Percentiles rank a stretch among this genome's conserved stretches.
Evolutionary conservation across 2,888 invertebrate species (phyloP).

Genomic region (Acronicta alni): DNA sequence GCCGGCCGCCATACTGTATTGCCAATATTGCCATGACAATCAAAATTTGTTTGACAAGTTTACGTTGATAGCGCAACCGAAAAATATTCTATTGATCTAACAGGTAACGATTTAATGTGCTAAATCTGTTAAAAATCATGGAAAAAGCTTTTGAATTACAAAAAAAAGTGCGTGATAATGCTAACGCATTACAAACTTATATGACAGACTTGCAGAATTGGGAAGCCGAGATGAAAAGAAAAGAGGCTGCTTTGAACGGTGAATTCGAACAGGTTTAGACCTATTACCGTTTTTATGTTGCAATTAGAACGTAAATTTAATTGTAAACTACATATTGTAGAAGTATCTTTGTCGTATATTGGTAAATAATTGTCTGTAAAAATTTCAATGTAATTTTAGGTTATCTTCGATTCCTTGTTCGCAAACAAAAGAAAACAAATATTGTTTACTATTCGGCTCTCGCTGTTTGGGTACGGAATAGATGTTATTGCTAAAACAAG

Average conservation of each 20-base stretch:
- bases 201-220: constrained; percentile 92
- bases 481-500: constrained; percentile 2
- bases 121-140: constrained; percentile 73
- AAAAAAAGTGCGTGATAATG: constrained; percentile 92
- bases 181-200: constrained; percentile 91
- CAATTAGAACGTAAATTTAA: constrained; percentile 35
- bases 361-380: constrained; percentile 1
- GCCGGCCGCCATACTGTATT: constrained; percentile 29
- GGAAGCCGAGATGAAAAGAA: constrained; percentile 93
- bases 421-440: constrained; percentile 6
- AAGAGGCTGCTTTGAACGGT: constrained; percentile 90
- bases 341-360: constrained; percentile 16
- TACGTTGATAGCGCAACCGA: constrained; percentile 56
- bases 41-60: constrained; percentile 58
- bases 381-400: constrained; percentile 37
- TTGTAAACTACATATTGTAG: constrained; percentile 28
- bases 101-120: constrained; percentile 67
- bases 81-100: constrained; percentile 70
- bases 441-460: constrained; percentile 3
- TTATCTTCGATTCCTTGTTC: constrained; percentile 28
- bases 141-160: constrained; percentile 91
- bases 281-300: constrained; percentile 62
- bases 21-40: constrained; percentile 62
- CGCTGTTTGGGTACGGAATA: not conserved
- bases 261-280: constrained; percentile 84